A percentile compares a stretch with the other conserved stretches of the same genome.
phyloP scores from a whole-genome alignment of 2,113 vertebrate species.

The Urocitellus parryii region DNA sequence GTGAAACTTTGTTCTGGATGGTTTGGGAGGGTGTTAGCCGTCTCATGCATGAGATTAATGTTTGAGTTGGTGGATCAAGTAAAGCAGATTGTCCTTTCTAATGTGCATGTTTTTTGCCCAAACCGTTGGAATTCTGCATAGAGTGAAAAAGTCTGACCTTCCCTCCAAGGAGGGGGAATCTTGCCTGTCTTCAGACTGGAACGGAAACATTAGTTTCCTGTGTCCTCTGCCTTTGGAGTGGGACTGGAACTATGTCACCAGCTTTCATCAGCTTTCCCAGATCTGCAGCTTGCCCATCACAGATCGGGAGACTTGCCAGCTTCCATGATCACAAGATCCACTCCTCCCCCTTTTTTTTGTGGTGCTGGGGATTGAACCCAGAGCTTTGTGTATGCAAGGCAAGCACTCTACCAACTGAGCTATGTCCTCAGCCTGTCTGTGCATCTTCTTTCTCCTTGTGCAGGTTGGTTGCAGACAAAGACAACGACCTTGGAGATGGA shows the following conservation, averaged over 20 bases:
- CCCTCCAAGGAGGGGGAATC: background rate
- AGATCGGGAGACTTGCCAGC: too few relatives aligned
- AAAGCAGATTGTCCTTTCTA: background rate
- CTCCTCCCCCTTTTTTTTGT: too few relatives aligned
- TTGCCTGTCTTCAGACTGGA: background rate
- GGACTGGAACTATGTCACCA: background rate
- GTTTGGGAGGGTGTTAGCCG: background rate
- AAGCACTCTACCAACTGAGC: too few relatives aligned
- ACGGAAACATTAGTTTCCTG: background rate
- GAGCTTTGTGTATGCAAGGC: too few relatives aligned
- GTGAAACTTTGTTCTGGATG: background rate
- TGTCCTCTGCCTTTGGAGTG: background rate
- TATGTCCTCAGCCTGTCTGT: too few relatives aligned
- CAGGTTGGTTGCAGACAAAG: too few relatives aligned
- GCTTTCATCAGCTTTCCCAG: background rate
- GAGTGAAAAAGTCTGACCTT: background rate
- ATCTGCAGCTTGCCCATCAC: background rate
- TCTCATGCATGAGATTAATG: background rate
- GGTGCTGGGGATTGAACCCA: too few relatives aligned
- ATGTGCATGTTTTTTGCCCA: background rate
- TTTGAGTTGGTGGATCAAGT: background rate
- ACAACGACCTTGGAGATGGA: background rate
- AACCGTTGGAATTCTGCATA: background rate
- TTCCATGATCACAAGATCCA: too few relatives aligned
- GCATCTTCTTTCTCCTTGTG: background rate